Conservation (phyloP, 2,113 vertebrate genomes). For the Motacilla tschutschensis region DNA sequence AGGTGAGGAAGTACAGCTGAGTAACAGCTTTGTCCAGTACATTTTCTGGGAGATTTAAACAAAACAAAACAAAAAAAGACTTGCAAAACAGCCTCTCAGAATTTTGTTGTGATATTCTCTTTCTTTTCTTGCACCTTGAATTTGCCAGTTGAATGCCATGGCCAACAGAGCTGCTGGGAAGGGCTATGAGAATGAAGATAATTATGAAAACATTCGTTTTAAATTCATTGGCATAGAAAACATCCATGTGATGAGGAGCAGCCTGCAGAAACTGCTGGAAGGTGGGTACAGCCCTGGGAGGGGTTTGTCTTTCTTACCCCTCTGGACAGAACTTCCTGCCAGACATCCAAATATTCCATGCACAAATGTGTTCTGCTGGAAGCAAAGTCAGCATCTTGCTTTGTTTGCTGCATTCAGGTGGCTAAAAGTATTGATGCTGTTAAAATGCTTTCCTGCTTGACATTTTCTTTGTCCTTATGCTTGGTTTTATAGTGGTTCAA, state of each 20-base stretch:
- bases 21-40: background rate
- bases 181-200: conserved; percentile 83
- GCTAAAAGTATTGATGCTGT: background rate
- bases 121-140: background rate
- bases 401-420: background rate
- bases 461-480: background rate
- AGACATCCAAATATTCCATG: fast-evolving
- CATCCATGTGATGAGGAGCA: conserved; percentile 83
- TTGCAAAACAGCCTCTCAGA: background rate
- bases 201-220: conserved; percentile 81
- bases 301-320: background rate
- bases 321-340: background rate
- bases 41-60: background rate
- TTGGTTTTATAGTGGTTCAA: background rate
- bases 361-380: background rate
- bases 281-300: conserved; percentile 61
- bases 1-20: background rate
- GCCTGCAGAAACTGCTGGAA: conserved; percentile 83
- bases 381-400: background rate
- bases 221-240: conserved; percentile 86
- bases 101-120: background rate
- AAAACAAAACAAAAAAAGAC: background rate
- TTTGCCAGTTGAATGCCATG: conserved; percentile 79
- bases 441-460: background rate
- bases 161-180: conserved; percentile 83